Base-by-base conservation (phyloP, 2,888 invertebrate species). In the Branchipolynoe longqiensis region DNA sequence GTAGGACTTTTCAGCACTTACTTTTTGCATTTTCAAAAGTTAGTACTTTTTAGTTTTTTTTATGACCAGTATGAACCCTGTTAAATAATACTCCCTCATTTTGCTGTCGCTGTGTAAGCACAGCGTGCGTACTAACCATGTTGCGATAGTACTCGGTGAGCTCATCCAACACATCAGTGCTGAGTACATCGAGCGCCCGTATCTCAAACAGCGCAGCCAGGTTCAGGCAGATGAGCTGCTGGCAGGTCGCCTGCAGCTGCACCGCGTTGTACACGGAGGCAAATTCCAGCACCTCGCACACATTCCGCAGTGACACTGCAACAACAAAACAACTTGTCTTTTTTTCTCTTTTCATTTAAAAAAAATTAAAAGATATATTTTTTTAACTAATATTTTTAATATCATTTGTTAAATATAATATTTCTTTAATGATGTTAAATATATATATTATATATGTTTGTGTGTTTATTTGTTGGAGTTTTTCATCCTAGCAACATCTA, bases 151-250 rank as follows among this genome's bases (percentile, higher is more conserved):
- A 96, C 3, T 94, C 94, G 1, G 96, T 95, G 28, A 97, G 94
- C 64, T 96, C 96, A 69, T 95, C 94, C 38, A 97, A 92, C 0
- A 96, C 93, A 0, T 94, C 94, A 0, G 95, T 94, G 87, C 96
- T 96, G 85, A 97, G 92, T 25, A 94, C 93, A 87, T 97, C 96
- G 82, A 97, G 93, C 41, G 95, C 94, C 94, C 94, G 95, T 88
- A 95, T 95, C 93, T 97, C 96, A 6, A 97, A 94, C 18, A 97
- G 94, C 28, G 96, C 95, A 4, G 96, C 94, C 64, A 97, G 93
- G 93, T 98, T 98, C 81, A 96, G 94, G 4, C 95, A 95, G 86
- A 97, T 96, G 91, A 96, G 97, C 90, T 97, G 96, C 95, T 97
- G 95, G 92, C 96, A 96, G 86, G 95, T 95, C 22, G 94, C 94